phyloP scores from a whole-genome alignment of 2,797 vertebrate species.

The Cygnus olor region DNA sequence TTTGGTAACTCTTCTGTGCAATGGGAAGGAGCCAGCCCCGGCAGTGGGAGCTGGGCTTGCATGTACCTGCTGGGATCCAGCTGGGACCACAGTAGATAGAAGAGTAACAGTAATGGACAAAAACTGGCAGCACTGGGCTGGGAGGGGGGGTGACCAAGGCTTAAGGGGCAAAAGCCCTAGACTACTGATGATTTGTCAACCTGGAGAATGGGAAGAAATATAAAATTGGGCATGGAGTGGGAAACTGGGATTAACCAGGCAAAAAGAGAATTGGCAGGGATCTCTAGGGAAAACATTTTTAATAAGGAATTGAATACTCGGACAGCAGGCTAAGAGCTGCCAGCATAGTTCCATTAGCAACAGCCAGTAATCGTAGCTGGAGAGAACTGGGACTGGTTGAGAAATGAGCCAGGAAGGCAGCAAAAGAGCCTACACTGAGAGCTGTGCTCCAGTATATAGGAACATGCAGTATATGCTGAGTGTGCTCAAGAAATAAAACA shows the following conservation, averaged over 20 bases:
- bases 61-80: not conserved
- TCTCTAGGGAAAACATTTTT: not conserved
- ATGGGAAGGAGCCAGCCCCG: not conserved
- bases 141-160: not conserved
- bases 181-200: not conserved
- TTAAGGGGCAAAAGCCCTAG: not conserved
- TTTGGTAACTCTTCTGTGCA: not conserved
- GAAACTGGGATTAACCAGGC: not conserved
- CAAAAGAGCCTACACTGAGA: not conserved
- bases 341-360: not conserved
- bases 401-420: not conserved
- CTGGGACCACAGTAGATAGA: rapidly evolving
- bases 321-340: not conserved
- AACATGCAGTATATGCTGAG: rapidly evolving
- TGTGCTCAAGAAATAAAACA: not conserved
- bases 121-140: not conserved
- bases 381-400: not conserved
- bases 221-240: not conserved
- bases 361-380: not conserved
- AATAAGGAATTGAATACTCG: not conserved
- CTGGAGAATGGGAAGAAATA: not conserved
- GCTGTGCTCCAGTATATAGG: not conserved
- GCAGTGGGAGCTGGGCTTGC: not conserved
- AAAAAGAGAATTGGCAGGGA: not conserved
- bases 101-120: not conserved